These are phyloP conservation scores for Accipiter cooperii DNA, from an alignment of 2,113 vertebrate genomes.

Conservation along the genomic window DNA sequence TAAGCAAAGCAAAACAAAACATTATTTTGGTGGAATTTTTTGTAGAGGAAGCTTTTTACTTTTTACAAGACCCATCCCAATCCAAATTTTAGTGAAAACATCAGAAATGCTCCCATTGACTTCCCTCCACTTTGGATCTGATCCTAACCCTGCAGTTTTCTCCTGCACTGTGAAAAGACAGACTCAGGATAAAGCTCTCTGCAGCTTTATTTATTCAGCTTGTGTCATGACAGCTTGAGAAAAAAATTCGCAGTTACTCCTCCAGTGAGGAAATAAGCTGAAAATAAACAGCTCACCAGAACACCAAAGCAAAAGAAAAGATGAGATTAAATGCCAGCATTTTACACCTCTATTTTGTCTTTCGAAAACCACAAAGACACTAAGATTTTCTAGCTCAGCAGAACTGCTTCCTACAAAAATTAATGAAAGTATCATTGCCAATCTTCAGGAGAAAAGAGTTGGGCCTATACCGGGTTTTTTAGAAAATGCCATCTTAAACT, in stretches of 20 bases:
- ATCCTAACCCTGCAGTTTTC: background rate
- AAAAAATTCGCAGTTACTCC: background rate
- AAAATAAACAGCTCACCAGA: conserved; percentile 26
- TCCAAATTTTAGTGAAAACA: background rate
- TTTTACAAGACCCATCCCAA: background rate
- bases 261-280: background rate
- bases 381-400: background rate
- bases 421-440: background rate
- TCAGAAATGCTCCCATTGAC: background rate
- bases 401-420: background rate
- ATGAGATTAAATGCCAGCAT: background rate
- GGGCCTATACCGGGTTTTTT: background rate
- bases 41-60: background rate
- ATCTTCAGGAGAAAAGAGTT: background rate
- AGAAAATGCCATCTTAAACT: background rate
- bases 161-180: background rate
- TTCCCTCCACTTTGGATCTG: background rate
- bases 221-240: conserved; percentile 23
- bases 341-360: background rate
- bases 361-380: background rate
- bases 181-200: background rate
- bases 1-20: background rate
- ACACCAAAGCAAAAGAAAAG: background rate
- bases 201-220: conserved; percentile 41
- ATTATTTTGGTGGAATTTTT: background rate